phyloP scores from a whole-genome alignment of 2,797 vertebrate genomes.

The Micromesistius poutassou region DNA sequence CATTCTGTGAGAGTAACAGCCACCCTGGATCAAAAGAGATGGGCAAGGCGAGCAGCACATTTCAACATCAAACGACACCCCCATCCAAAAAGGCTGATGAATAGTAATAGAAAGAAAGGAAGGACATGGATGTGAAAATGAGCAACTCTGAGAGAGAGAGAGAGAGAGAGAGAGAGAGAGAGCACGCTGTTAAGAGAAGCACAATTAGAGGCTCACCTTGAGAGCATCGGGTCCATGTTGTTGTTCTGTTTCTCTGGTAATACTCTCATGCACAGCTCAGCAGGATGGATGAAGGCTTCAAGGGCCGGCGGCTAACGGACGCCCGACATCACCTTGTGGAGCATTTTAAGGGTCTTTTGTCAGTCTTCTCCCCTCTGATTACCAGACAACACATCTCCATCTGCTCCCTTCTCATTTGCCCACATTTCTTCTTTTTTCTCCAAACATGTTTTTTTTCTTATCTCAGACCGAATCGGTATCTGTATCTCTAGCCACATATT shows the following conservation, averaged over 20 bases:
- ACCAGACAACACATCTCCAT: conserved; percentile 10
- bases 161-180: conserved; percentile 3
- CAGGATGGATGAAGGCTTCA: conserved; percentile 40
- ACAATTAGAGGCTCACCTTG: conserved; percentile 60
- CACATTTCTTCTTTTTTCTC: conserved; percentile 9
- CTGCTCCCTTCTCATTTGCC: background rate
- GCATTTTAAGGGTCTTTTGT: conserved; percentile 18
- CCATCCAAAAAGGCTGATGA: conserved; percentile 15
- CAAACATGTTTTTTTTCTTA: background rate
- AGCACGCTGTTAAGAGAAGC: conserved; percentile 37
- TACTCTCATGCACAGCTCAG: conserved; percentile 41
- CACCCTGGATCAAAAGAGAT: conserved; percentile 3
- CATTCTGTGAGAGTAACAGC: conserved; percentile 12
- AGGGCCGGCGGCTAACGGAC: conserved; percentile 10
- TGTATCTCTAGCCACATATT: too few relatives aligned
- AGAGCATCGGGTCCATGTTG: conserved; percentile 41
- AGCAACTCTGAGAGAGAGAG: background rate
- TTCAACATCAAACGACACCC: conserved; percentile 38
- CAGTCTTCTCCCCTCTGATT: conserved; percentile 14
- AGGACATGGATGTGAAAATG: background rate
- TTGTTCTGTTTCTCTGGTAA: conserved; percentile 49
- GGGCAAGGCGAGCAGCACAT: conserved; percentile 20
- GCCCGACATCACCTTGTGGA: conserved; percentile 17
- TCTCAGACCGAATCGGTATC: background rate
- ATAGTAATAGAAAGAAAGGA: background rate